Percentiles rank a stretch among this genome's conserved stretches.
These are phyloP conservation scores for Pitangus sulphuratus DNA, from an alignment of 2,797 vertebrate genomes.

Conservation along the genomic window DNA sequence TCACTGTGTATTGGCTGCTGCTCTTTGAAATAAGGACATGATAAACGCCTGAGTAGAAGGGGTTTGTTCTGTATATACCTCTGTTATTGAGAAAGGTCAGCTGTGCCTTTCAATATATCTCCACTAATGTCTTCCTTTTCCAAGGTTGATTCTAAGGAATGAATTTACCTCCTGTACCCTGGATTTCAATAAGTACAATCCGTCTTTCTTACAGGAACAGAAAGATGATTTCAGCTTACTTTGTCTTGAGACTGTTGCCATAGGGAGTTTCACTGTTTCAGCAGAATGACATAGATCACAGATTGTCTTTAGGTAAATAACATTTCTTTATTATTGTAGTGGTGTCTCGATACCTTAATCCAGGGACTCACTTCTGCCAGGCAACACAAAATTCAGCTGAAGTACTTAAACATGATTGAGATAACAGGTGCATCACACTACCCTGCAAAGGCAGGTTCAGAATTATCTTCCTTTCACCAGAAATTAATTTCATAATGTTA, in stretches of 20 bases:
- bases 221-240: background rate
- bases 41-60: background rate
- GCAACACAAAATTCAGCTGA: background rate
- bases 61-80: background rate
- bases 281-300: background rate
- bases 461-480: background rate
- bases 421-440: background rate
- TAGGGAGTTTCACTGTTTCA: background rate
- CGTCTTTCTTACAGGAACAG: background rate
- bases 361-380: background rate
- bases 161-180: background rate
- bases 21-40: background rate
- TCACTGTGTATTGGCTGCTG: background rate
- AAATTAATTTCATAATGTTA: background rate
- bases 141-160: background rate
- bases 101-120: background rate
- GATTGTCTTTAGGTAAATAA: background rate
- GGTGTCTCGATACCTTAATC: background rate
- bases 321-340: background rate
- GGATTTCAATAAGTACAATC: background rate
- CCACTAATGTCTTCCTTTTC: background rate
- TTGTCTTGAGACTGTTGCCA: background rate
- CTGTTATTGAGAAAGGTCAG: background rate
- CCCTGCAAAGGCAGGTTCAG: background rate
- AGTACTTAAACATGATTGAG: background rate